Conservation (phyloP, 2,888 invertebrate species). For the Callosobruchus maculatus region DNA sequence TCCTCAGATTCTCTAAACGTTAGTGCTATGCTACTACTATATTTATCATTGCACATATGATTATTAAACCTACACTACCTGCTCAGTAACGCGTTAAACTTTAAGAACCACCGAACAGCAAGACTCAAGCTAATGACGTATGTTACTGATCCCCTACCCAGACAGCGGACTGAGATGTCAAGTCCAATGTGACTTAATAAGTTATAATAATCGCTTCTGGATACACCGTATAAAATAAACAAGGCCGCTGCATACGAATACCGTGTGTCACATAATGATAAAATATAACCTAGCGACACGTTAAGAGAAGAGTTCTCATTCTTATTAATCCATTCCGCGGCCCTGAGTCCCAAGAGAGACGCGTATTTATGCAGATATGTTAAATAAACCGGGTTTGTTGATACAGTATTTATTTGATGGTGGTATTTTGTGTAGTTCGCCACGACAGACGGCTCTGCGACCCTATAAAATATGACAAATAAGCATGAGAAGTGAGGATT, state of each 20-base stretch:
- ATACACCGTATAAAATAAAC: background rate
- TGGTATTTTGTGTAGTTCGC: conserved; percentile 25
- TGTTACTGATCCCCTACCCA: background rate
- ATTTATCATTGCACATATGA: too few species aligned
- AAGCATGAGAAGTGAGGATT: conserved; percentile 34
- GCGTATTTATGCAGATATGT: conserved; percentile 23
- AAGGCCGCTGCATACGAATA: background rate
- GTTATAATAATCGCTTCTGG: background rate
- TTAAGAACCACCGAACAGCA: background rate
- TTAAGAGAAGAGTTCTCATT: background rate
- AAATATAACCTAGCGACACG: background rate
- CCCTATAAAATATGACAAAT: conserved; percentile 36
- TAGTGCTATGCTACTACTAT: too few species aligned
- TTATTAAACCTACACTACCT: too few species aligned
- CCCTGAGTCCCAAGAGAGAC: conserved; percentile 1
- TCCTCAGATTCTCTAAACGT: too few species aligned
- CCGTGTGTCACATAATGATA: background rate
- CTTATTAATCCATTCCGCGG: conserved; percentile 14
- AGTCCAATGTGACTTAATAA: background rate
- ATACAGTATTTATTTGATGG: conserved; percentile 32
- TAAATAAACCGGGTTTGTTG: conserved; percentile 27
- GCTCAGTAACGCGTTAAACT: too few species aligned
- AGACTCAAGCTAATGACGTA: background rate
- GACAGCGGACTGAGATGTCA: background rate
- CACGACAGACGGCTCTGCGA: conserved; percentile 8